These are phyloP conservation scores for Ophiodon elongatus DNA, from an alignment of 2,113 vertebrate genomes.

Conservation along the genomic window DNA sequence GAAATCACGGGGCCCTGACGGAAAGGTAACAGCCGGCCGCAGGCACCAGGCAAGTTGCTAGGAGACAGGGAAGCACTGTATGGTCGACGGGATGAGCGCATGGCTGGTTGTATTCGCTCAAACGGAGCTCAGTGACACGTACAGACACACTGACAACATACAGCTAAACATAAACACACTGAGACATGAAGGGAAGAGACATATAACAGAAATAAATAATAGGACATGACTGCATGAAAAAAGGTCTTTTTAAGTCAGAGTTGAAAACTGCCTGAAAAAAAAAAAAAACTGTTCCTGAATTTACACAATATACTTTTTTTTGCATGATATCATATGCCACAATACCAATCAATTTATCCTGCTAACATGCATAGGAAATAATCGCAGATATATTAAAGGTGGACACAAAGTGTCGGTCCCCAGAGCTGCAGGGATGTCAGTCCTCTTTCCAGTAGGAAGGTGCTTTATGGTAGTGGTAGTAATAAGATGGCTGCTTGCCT, in stretches of 20 bases:
- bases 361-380: not conserved
- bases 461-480: slow-evolving; percentile 65
- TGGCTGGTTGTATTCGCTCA: slow-evolving; percentile 63
- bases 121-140: slow-evolving; percentile 69
- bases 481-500: slow-evolving; percentile 71
- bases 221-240: slow-evolving; percentile 16
- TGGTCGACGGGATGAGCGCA: slow-evolving; percentile 58
- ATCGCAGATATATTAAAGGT: slow-evolving; percentile 11
- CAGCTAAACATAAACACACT: slow-evolving; percentile 55
- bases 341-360: not conserved
- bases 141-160: slow-evolving; percentile 62
- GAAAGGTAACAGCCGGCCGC: slow-evolving; percentile 80
- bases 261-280: not conserved
- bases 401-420: slow-evolving; percentile 31
- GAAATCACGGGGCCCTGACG: slow-evolving; percentile 72
- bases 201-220: slow-evolving; percentile 21
- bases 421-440: slow-evolving; percentile 47
- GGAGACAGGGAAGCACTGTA: slow-evolving; percentile 74
- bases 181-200: slow-evolving; percentile 35
- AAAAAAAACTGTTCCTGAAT: slow-evolving; percentile 1
- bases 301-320: not conserved
- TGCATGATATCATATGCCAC: not conserved
- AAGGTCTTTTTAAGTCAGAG: not conserved
- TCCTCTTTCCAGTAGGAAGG: slow-evolving; percentile 33
- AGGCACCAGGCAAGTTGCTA: slow-evolving; percentile 79